Evolutionary conservation across 2,797 vertebrate species (phyloP), one percentile per base, ranked within the genome.

Genomic region (Kryptopterus vitreolus): DNA sequence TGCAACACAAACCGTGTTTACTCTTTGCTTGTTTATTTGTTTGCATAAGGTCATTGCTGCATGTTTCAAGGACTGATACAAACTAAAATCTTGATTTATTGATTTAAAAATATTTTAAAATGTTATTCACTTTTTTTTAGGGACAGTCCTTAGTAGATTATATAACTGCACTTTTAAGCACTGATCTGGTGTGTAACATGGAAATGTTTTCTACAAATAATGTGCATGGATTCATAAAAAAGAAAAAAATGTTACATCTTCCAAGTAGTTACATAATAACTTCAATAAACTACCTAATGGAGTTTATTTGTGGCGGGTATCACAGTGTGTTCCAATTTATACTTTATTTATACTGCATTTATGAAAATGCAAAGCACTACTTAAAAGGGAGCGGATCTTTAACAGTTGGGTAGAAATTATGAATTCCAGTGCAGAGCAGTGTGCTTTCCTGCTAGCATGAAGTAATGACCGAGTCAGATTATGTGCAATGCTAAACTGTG

Each of bases 251-350:
- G 22, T 38, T 52, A 22, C 4, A 29, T 29, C 10, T 31, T n/a
- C 29, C 22, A 16, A 53, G 9, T 33, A 71, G 50, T 22, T 4
- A 55, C 48, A 53, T 18, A 20, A 11, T 16, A 66, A 77, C 13
- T 46, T 69, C 57, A 29, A 78, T 35, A 78, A 69, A 70, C 77
- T 24, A 48, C 43, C 24, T 33, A 16, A 22, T 50, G 43, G 62
- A 33, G 12, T 52, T 35, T 46, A 73, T 55, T 29, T 43, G n/a
- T 73, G 69, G 31, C 58, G 53, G 72, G 5, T 29, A 43, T 53
- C 7, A 24, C 38, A 35, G 9, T 62, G 46, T 50, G 24, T 50
- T 69, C 66, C 20, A 69, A 69, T 48, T 53, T 73, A 43, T 3
- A 46, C 20, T 63, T 73, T 5, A n/a, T n/a, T n/a, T n/a, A n/a